Base-by-base conservation (phyloP, 1,140 invertebrate species). In the Chrysomallon squamiferum region DNA sequence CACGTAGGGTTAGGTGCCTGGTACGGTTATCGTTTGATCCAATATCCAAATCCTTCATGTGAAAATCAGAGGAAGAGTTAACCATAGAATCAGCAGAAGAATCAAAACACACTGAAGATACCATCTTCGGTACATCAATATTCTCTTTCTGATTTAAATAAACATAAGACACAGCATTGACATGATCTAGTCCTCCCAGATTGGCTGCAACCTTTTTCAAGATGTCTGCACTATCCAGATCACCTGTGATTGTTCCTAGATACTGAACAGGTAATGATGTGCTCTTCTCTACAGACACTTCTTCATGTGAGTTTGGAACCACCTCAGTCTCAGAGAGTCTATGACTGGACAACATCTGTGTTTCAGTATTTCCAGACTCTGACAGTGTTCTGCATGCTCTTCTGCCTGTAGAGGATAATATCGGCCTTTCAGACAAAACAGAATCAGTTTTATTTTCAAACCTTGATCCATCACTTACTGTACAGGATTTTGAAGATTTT, bases 1-100 rank as follows among this genome's bases (percentile, higher is more conserved):
- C 54, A 18, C 62, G 33, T 13, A 52, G 62, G 25, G 62, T 65
- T 25, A 29, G n/a, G 2, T 38, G 43, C 20, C 56, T 65, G 5
- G 38, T 33, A 33, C 54, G 25, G 13, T 30, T 43, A 30, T 33
- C 20, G 20, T 58, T 38, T 15, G 45, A 33, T 2, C 27, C 38
- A 18, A 22, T 30, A 35, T 38, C 20, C 61, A 63, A 11, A 11
- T 54, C 22, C 50, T 45, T 43, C 11, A 56, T 38, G 41, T 54
- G 62, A 32, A 58, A 18, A 7, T 41, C 30, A 33, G 62, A 6
- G 25, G 20, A 18, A 2, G 15, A 13, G 7, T 29, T 6, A 27
- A 27, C 29, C 25, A 30, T 18, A 27, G n/a, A 20, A 25, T 22
- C 25, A 4, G 22, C 22, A 54, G 22, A 27, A 22, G 22, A 27